Percentiles rank a stretch among this genome's conserved stretches.
Evolutionary conservation across 2,113 vertebrate species (phyloP).

Genomic region (Suricata suricatta): DNA sequence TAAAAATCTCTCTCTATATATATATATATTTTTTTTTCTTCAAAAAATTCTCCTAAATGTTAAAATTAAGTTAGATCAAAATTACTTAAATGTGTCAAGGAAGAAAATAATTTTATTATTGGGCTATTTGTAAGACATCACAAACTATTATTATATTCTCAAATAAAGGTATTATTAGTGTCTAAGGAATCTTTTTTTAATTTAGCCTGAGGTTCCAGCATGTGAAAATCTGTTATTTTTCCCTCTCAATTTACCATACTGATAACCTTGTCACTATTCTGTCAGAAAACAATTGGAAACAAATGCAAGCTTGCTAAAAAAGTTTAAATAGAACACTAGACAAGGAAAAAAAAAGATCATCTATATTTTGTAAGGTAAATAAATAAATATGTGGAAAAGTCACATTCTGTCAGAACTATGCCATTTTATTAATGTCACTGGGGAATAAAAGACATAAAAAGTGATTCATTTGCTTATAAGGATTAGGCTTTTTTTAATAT

Average conservation of each 20-base stretch:
- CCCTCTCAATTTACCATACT: slow-evolving; percentile 39
- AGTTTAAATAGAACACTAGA: slow-evolving; percentile 50
- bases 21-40: no score
- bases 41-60: not conserved
- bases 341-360: not conserved
- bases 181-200: not conserved
- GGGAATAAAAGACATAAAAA: not conserved
- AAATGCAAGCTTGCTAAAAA: slow-evolving; percentile 62
- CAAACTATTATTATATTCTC: not conserved
- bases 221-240: slow-evolving; percentile 21
- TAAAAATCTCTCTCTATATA: no score
- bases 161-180: not conserved
- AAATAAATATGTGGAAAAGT: not conserved
- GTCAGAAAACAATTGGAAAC: slow-evolving; percentile 46
- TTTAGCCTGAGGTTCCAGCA: not conserved
- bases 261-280: slow-evolving; percentile 55
- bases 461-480: not conserved
- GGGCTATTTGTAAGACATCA: not conserved
- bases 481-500: not conserved
- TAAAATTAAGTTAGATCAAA: not conserved
- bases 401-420: not conserved
- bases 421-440: not conserved
- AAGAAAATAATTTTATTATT: not conserved
- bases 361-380: not conserved
- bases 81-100: not conserved